Evolutionary conservation across 2,888 invertebrate species (phyloP), one percentile per base, ranked within the genome.

Genomic region (Eubasilissa splendida): DNA sequence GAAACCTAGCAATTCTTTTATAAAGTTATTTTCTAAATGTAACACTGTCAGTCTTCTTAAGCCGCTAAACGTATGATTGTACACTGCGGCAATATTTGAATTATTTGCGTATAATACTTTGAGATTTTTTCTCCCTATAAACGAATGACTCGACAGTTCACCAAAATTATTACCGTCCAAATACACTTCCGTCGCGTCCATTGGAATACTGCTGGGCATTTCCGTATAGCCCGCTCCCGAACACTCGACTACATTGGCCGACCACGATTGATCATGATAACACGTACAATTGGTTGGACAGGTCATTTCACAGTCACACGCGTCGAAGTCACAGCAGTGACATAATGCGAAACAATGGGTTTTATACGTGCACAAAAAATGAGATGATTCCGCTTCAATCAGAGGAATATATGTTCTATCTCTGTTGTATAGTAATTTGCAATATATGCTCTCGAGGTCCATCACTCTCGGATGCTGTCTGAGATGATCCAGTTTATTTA

Each of bases 261-360:
- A 94, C 97, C 97, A 98, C 77, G 96, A 94, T 86, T 96, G 95
- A 90, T 98, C 97, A 87, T 97, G 97, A 90, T 97, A 98, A 87
- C 98, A 98, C 82, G 96, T 96, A 91, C 98, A 98, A 88, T 97
- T 96, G 68, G 92, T 93, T 71, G 98, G 98, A 88, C 98, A 98
- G 84, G 96, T 97, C 96, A 97, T 97, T 91, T 97, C 96, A 91
- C 98, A 98, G 90, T 98, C 98, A 90, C 98, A 98, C 76, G 97
- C 97, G 88, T 97, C 97, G 89, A 97, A 98, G 88, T 97, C 97
- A 89, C 98, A 98, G 90, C 98, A 98, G 87, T 97, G 96, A 87
- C 98, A 98, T 84, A 97, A 91, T 12, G 97, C 96, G 88, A 97
- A 97, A 90, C 98, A 98, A 88, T 97, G 97, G 60, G 96, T 95